These are phyloP conservation scores for Drosophila mojavensis DNA, from an alignment of 1,140 invertebrate genomes.

Conservation along the genomic window DNA sequence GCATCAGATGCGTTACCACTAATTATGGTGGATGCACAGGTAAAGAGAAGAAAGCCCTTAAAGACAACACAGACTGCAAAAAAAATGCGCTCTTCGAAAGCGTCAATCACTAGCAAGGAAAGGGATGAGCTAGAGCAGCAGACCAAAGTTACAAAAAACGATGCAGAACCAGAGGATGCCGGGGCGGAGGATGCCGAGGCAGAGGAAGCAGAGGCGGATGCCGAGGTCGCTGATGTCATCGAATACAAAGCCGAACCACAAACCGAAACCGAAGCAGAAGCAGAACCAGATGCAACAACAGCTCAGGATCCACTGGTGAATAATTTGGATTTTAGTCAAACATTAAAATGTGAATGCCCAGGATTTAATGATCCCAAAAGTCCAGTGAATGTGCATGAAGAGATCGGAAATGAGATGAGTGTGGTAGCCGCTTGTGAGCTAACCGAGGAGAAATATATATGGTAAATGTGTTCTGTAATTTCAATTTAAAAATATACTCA, in stretches of 20 bases:
- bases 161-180: not conserved
- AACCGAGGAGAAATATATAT: slow-evolving; percentile 53
- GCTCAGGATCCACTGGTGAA: not conserved
- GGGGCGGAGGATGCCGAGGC: not conserved
- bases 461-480: slow-evolving; percentile 12
- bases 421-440: slow-evolving; percentile 54
- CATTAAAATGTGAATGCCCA: not conserved
- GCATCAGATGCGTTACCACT: not conserved
- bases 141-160: not conserved
- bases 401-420: not conserved
- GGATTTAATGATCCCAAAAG: slow-evolving; percentile 18
- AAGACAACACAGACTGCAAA: not conserved
- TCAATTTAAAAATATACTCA: not conserved
- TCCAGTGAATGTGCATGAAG: too few relatives aligned
- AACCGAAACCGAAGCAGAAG: slow-evolving; percentile 7
- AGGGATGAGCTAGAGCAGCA: not conserved
- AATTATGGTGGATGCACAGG: slow-evolving; percentile 7
- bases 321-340: not conserved
- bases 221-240: too few relatives aligned
- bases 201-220: not conserved
- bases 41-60: not conserved
- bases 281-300: not conserved
- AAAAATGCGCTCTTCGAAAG: not conserved
- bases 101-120: not conserved
- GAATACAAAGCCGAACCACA: not conserved